phyloP scores from a whole-genome alignment of 2,797 vertebrate genomes.

The Apodemus agrarius region DNA sequence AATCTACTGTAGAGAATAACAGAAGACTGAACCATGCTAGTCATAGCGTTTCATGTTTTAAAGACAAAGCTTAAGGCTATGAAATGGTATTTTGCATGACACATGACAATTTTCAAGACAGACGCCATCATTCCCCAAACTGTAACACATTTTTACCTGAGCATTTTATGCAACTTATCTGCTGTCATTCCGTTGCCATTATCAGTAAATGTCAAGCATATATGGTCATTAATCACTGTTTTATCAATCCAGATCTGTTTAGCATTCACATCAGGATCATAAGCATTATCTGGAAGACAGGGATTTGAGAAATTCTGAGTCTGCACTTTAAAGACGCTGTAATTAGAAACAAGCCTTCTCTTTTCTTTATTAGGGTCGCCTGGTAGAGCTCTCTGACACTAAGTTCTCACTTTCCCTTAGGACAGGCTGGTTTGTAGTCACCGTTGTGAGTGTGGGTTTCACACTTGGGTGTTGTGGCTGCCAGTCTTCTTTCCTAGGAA shows the following conservation, averaged over 20 bases:
- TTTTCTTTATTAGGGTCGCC: too few species aligned
- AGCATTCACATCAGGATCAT: constrained; percentile 96
- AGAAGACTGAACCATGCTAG: neutral
- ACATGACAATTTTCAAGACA: neutral
- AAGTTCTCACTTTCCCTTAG: too few species aligned
- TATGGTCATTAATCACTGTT: constrained; percentile 86
- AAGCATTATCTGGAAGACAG: constrained; percentile 93
- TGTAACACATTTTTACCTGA: constrained; percentile 87
- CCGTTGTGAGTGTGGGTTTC: too few species aligned
- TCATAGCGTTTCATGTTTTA: neutral
- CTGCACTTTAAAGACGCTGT: constrained; percentile 39
- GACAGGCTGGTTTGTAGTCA: too few species aligned
- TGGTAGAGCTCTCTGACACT: too few species aligned
- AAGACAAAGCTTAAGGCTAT: neutral
- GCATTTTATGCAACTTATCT: constrained; percentile 95
- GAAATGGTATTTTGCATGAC: neutral
- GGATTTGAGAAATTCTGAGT: constrained; percentile 60
- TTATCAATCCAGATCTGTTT: constrained; percentile 98
- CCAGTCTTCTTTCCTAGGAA: too few species aligned
- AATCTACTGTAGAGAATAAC: neutral
- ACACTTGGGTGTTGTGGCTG: too few species aligned
- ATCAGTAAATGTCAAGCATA: constrained; percentile 95
- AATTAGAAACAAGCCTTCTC: neutral
- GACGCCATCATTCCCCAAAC: neutral
- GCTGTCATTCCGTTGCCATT: constrained; percentile 94